Evolutionary conservation across 2,113 vertebrate genomes (phyloP).

Genomic region (Poicephalus meyeri): DNA sequence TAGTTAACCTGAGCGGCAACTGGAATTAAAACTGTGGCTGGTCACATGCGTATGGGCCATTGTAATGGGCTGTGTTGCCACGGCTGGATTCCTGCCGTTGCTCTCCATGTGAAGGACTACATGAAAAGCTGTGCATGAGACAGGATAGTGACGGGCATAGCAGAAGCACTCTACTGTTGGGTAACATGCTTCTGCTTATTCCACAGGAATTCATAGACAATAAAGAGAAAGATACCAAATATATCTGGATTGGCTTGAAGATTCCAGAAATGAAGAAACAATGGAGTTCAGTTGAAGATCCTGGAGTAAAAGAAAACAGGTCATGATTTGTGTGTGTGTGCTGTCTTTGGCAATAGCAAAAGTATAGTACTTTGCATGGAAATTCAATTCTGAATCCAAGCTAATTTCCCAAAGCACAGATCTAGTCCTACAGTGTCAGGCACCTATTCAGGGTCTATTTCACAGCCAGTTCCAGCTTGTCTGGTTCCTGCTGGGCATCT

Average conservation of each 20-base stretch:
- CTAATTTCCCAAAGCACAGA: background rate
- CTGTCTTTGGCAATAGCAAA: background rate
- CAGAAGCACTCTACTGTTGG: background rate
- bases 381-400: background rate
- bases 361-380: background rate
- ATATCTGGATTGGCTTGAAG: background rate
- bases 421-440: background rate
- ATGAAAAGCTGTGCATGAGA: background rate
- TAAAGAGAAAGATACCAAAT: conserved; percentile 38
- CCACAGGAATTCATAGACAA: conserved; percentile 56
- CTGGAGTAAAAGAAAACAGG: background rate
- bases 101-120: background rate
- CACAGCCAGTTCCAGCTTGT: background rate
- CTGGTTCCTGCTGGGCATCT: background rate
- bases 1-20: background rate
- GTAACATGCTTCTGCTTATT: background rate
- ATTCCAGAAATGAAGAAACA: background rate
- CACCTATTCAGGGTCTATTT: background rate
- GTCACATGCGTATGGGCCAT: rapidly evolving
- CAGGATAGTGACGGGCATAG: background rate
- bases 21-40: background rate
- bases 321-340: background rate
- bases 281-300: background rate
- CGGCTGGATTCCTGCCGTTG: background rate
- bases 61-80: background rate